Percentiles rank a stretch among this genome's conserved stretches.
Evolutionary conservation across 2,797 vertebrate genomes (phyloP).

Genomic region (Protosalanx chinensis): DNA sequence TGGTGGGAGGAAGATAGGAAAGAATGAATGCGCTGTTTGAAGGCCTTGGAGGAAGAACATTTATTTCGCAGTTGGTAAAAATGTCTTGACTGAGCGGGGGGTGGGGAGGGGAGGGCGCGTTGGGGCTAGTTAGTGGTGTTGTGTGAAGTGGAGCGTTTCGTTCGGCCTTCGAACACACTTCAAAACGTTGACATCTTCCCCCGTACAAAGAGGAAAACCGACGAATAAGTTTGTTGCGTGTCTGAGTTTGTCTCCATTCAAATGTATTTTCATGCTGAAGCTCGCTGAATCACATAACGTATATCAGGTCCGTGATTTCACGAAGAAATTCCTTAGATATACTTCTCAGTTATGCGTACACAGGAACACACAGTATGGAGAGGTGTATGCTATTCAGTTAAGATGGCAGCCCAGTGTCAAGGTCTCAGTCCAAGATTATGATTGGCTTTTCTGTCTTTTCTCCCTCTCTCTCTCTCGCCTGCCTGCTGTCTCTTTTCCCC

Average conservation of each 20-base stretch:
- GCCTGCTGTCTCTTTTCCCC: not conserved
- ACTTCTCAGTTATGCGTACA: too few relatives aligned
- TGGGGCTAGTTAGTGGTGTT: not conserved
- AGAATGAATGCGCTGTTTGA: not conserved
- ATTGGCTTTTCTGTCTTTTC: not conserved
- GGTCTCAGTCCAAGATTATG: not conserved
- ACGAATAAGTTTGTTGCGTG: too few relatives aligned
- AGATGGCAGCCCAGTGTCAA: too few relatives aligned
- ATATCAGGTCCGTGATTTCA: too few relatives aligned
- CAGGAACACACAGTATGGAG: too few relatives aligned
- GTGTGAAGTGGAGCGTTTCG: too few relatives aligned
- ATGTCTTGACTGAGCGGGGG: not conserved
- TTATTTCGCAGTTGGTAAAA: not conserved
- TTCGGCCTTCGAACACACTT: not conserved
- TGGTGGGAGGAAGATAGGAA: not conserved
- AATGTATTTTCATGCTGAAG: too few relatives aligned
- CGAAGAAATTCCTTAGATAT: too few relatives aligned
- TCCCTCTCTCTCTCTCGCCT: constrained; percentile 5
- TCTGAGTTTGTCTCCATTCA: too few relatives aligned
- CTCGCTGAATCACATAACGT: not conserved
- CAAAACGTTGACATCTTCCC: too few relatives aligned
- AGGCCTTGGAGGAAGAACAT: not conserved
- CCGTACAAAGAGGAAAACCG: not conserved
- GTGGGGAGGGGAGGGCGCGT: not conserved
- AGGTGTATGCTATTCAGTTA: too few relatives aligned